Evolutionary conservation across 2,797 vertebrate species (phyloP).

Genomic region (Helostoma temminkii): DNA sequence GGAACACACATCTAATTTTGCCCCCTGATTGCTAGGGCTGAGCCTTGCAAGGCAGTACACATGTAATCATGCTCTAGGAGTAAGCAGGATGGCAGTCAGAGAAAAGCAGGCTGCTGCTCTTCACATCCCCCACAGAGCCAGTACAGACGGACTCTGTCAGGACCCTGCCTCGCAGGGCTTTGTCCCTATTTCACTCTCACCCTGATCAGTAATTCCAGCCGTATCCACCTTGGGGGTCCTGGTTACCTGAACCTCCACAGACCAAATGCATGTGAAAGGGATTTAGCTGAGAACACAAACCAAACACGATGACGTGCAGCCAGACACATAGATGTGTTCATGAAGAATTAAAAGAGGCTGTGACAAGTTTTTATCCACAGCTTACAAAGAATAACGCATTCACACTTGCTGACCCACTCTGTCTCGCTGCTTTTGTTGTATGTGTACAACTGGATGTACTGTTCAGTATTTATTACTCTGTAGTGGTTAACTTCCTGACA

Average conservation of each 20-base stretch:
- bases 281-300: slow-evolving; percentile 36
- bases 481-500: slow-evolving; percentile 1
- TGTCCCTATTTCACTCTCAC: slow-evolving; percentile 66
- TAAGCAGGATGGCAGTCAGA: slow-evolving; percentile 66
- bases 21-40: slow-evolving; percentile 38
- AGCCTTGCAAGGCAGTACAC: slow-evolving; percentile 48
- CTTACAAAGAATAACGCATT: slow-evolving; percentile 24
- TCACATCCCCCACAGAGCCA: slow-evolving; percentile 61
- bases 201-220: slow-evolving; percentile 82
- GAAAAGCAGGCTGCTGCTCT: slow-evolving; percentile 57
- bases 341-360: slow-evolving; percentile 20
- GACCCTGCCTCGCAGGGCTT: slow-evolving; percentile 52
- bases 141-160: slow-evolving; percentile 70
- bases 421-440: slow-evolving; percentile 7
- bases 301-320: slow-evolving; percentile 16
- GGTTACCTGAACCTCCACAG: slow-evolving; percentile 68
- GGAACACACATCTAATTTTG: slow-evolving; percentile 55
- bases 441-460: slow-evolving; percentile 6
- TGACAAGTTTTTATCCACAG: slow-evolving; percentile 21
- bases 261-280: slow-evolving; percentile 37
- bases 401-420: background rate
- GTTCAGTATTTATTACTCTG: slow-evolving; percentile 13
- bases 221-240: slow-evolving; percentile 65
- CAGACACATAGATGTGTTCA: background rate
- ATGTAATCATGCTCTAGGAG: slow-evolving; percentile 65